Conservation (phyloP, 1,140 invertebrate genomes). For the Xylocopa sonorina region DNA sequence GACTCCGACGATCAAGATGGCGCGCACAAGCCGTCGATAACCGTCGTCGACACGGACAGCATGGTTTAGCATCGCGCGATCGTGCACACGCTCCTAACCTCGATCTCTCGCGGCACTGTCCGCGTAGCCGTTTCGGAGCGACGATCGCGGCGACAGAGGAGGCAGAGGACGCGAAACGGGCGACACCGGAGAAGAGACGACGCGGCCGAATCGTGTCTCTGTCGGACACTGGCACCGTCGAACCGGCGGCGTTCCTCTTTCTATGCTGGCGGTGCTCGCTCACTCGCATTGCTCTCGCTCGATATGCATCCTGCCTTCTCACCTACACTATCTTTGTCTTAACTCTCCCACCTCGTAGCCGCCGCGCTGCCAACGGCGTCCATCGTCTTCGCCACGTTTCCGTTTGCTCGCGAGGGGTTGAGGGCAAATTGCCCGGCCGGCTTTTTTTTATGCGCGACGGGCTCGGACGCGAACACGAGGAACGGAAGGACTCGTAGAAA, state of each 20-base stretch:
- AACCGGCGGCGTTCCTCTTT: constrained; percentile 57
- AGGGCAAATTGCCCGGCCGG: too few species aligned
- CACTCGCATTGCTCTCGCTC: constrained; percentile 51
- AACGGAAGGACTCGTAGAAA: background rate
- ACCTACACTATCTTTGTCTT: constrained; percentile 60
- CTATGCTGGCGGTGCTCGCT: constrained; percentile 42
- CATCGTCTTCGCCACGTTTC: background rate
- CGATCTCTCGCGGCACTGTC: background rate
- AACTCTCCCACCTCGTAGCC: constrained; percentile 26
- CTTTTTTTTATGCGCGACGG: background rate
- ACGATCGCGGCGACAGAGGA: background rate
- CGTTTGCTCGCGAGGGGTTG: constrained; percentile 10
- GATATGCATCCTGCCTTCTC: constrained; percentile 52
- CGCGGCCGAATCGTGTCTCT: constrained; percentile 63
- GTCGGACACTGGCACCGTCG: constrained; percentile 62
- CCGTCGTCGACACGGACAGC: constrained; percentile 2
- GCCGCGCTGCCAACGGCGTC: background rate
- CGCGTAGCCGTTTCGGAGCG: background rate
- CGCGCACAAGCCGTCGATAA: constrained; percentile 27
- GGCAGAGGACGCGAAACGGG: background rate
- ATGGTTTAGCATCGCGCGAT: constrained; percentile 9
- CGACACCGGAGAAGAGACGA: constrained; percentile 35
- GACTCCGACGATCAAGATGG: constrained; percentile 38
- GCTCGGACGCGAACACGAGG: background rate
- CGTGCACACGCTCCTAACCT: constrained; percentile 24